Conservation (phyloP, 2,113 vertebrate genomes). For the Struthio camelus region DNA sequence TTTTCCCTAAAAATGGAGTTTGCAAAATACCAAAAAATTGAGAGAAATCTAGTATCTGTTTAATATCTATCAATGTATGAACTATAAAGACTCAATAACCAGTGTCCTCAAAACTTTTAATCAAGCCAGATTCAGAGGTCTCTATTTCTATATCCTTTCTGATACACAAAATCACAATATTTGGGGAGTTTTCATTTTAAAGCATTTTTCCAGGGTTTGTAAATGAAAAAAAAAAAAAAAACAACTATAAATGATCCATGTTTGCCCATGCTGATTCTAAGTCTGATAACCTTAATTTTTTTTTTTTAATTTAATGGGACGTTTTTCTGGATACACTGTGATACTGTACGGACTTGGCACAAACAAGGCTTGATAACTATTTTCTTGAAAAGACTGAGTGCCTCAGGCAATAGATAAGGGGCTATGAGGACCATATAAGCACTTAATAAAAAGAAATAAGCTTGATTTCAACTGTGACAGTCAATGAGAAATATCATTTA, state of each 20-base stretch:
- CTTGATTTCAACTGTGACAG: not conserved
- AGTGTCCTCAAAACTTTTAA: not conserved
- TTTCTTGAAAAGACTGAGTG: not conserved
- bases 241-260: not conserved
- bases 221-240: not conserved
- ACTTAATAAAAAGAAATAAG: slow-evolving; percentile 43
- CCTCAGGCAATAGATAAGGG: slow-evolving; percentile 1
- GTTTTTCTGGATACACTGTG: not conserved
- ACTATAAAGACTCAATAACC: not conserved
- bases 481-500: slow-evolving; percentile 17
- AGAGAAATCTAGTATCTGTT: not conserved
- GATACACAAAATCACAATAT: not conserved
- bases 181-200: not conserved
- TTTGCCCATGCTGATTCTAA: not conserved
- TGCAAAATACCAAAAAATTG: not conserved
- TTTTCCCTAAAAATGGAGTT: not conserved
- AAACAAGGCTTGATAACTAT: slow-evolving; percentile 28
- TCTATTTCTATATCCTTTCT: not conserved
- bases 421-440: not conserved
- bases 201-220: not conserved
- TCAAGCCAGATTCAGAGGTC: not conserved
- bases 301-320: not conserved
- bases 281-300: not conserved
- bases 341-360: not conserved
- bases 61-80: not conserved